These are phyloP conservation scores for Acrossocheilus fasciatus DNA, from an alignment of 2,797 vertebrate genomes.

Conservation along the genomic window DNA sequence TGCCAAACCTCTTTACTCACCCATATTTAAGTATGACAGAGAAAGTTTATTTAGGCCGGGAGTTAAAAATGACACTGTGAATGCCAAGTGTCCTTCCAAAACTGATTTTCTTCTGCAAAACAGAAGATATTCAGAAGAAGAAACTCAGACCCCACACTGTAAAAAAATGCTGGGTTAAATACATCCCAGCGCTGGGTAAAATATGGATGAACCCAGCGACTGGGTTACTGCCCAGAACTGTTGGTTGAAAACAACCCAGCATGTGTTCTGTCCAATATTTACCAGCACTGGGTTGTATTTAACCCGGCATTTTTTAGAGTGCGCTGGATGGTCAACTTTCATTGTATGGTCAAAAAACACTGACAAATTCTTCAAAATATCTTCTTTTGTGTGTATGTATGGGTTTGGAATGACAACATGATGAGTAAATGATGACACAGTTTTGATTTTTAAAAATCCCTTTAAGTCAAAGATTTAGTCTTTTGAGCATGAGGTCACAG, in stretches of 20 bases:
- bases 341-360: not conserved
- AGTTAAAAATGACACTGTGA: too few relatives aligned
- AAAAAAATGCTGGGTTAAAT: too few relatives aligned
- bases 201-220: too few relatives aligned
- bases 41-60: not conserved
- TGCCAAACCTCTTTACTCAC: not conserved
- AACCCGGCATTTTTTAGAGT: too few relatives aligned
- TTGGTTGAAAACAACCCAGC: too few relatives aligned
- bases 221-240: too few relatives aligned
- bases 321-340: not conserved
- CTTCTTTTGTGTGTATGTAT: not conserved
- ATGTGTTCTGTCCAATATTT: too few relatives aligned
- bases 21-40: slow-evolving; percentile 1
- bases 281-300: too few relatives aligned
- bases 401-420: not conserved
- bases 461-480: not conserved
- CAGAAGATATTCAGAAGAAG: not conserved
- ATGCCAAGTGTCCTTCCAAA: not conserved
- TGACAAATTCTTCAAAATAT: not conserved
- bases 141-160: not conserved
- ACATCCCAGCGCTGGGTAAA: too few relatives aligned
- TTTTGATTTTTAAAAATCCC: not conserved
- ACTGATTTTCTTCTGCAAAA: not conserved
- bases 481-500: not conserved
- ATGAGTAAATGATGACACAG: not conserved